phyloP scores from a whole-genome alignment of 2,113 vertebrate genomes.

The Microcebus lehilahytsara region DNA sequence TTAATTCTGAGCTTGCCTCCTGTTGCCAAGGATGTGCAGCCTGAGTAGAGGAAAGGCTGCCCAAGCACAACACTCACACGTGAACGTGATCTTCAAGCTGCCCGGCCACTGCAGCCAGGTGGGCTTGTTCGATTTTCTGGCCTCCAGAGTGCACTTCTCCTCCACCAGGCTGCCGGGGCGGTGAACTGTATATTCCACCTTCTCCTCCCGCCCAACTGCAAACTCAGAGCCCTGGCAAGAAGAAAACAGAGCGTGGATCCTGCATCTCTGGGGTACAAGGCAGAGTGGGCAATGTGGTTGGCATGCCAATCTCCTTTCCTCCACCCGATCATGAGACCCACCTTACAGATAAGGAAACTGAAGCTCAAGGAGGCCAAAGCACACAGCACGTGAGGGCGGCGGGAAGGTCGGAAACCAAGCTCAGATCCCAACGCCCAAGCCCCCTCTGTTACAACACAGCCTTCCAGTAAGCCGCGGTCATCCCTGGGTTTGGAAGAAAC shows the following conservation, averaged over 20 bases:
- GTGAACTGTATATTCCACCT: not conserved
- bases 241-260: not conserved
- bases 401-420: not conserved
- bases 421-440: accelerated
- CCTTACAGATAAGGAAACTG: not conserved
- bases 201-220: not conserved
- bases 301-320: not conserved
- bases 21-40: slow-evolving; percentile 56
- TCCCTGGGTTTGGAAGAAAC: not conserved
- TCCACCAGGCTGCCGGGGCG: not conserved
- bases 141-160: not conserved
- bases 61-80: not conserved
- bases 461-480: not conserved
- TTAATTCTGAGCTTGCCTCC: slow-evolving; percentile 56
- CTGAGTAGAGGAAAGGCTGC: not conserved
- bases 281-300: too few species aligned
- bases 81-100: not conserved
- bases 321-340: accelerated
- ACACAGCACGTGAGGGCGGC: not conserved
- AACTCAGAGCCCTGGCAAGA: not conserved
- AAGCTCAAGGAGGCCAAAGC: not conserved
- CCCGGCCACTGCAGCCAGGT: not conserved
- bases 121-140: not conserved
- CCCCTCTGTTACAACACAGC: not conserved
- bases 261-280: accelerated